phyloP scores from a whole-genome alignment of 2,888 invertebrate species.

The Machimus atricapillus region DNA sequence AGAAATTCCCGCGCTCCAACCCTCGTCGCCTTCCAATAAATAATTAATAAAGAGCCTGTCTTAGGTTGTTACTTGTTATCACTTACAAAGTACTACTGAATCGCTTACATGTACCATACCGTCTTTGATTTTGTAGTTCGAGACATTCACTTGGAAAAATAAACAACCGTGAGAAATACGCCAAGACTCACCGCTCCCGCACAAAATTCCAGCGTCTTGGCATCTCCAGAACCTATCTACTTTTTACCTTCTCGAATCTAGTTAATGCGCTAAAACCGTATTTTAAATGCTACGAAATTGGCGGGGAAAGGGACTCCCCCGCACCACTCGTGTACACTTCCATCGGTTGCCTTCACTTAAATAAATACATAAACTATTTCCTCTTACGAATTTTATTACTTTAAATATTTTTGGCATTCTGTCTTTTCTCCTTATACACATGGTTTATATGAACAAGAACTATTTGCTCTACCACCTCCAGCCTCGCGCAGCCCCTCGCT shows the following conservation, averaged over 20 bases:
- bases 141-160: background rate
- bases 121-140: conserved; percentile 4
- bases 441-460: conserved; percentile 14
- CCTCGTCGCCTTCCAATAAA: background rate
- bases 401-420: conserved; percentile 36
- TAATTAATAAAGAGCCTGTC: background rate
- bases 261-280: background rate
- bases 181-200: background rate
- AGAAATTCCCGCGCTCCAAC: background rate
- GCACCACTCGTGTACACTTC: background rate
- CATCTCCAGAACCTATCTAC: background rate
- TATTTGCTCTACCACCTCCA: background rate
- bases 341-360: conserved; percentile 1
- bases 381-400: conserved; percentile 8
- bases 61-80: conserved; percentile 12
- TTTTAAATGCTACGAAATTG: background rate
- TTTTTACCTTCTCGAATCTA: background rate
- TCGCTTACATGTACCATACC: conserved; percentile 14
- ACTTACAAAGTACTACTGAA: conserved; percentile 16
- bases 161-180: background rate
- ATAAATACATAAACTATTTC: conserved; percentile 22
- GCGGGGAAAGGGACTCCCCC: background rate
- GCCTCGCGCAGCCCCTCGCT: background rate
- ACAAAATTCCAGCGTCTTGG: background rate
- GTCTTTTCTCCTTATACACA: conserved; percentile 32